phyloP scores from a whole-genome alignment of 2,888 invertebrate species.

The Pycnomerus fuliginosus region DNA sequence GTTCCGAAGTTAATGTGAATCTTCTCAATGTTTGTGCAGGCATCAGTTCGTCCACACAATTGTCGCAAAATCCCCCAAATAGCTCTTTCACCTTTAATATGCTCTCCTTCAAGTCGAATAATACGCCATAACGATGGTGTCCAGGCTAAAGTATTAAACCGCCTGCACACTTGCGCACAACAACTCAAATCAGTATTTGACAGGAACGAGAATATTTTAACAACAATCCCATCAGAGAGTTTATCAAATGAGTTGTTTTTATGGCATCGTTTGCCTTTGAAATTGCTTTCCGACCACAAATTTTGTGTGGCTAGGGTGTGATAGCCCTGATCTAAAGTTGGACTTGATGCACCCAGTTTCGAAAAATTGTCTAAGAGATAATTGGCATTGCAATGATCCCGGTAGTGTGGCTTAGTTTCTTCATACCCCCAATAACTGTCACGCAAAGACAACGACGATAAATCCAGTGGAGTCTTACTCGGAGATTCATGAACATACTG shows the following conservation, averaged over 20 bases:
- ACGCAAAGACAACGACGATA: conserved; percentile 48
- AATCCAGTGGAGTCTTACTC: conserved; percentile 46
- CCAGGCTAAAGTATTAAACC: conserved; percentile 78
- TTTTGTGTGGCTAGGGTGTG: conserved; percentile 73
- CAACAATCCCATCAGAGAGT: conserved; percentile 66
- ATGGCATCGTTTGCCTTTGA: conserved; percentile 43
- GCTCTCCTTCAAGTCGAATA: conserved; percentile 63
- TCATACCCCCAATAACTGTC: conserved; percentile 50
- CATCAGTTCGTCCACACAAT: conserved; percentile 65
- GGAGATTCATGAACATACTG: too few relatives aligned
- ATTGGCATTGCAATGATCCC: conserved; percentile 37
- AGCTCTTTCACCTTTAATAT: conserved; percentile 65
- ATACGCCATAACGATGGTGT: conserved; percentile 73
- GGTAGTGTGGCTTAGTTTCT: conserved; percentile 38
- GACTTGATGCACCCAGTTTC: conserved; percentile 58
- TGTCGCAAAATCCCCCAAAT: conserved; percentile 64
- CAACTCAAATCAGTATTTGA: conserved; percentile 70
- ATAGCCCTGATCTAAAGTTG: conserved; percentile 78
- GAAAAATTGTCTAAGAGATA: conserved; percentile 51
- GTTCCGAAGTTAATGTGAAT: conserved; percentile 69
- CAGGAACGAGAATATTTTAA: conserved; percentile 70
- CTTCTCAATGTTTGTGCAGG: conserved; percentile 67
- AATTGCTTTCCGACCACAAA: conserved; percentile 45
- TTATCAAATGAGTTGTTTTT: conserved; percentile 59
- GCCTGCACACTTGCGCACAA: conserved; percentile 72